Percentiles rank a stretch among this genome's conserved stretches.
These are phyloP conservation scores for Spilogale gracilis DNA, from an alignment of 2,113 vertebrate genomes.

Conservation along the genomic window DNA sequence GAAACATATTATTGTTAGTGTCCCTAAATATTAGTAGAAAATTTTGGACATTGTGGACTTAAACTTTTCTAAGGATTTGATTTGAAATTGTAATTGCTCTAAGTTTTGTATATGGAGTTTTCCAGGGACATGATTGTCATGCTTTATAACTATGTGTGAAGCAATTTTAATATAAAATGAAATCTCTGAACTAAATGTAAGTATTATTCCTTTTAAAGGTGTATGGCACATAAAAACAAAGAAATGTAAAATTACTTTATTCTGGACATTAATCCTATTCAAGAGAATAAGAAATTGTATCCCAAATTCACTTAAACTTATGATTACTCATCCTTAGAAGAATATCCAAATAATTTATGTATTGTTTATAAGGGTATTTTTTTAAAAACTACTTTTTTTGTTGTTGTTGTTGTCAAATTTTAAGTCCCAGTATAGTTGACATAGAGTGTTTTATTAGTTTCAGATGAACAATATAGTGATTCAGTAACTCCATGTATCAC, in stretches of 20 bases:
- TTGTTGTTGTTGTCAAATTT: not conserved
- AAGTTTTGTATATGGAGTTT: not conserved
- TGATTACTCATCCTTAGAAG: constrained; percentile 5
- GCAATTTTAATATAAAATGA: not conserved
- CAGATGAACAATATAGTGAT: not conserved
- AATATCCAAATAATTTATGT: constrained; percentile 25
- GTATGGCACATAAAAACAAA: not conserved
- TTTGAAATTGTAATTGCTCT: not conserved
- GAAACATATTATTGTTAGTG: not conserved
- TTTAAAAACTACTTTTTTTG: not conserved
- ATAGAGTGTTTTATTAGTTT: not conserved
- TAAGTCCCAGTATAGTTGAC: not conserved
- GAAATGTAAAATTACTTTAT: not conserved
- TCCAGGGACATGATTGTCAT: not conserved
- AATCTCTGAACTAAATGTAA: not conserved
- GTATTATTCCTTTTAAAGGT: not conserved
- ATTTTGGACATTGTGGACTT: not conserved
- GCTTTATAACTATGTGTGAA: not conserved
- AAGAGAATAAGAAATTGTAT: constrained; percentile 17
- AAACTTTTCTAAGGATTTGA: not conserved
- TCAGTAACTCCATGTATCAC: not conserved
- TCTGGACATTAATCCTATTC: constrained; percentile 13
- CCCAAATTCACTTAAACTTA: not conserved
- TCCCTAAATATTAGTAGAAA: not conserved
- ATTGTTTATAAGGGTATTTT: not conserved